Conservation (phyloP, 2,888 invertebrate species). For the Tipula helvola region DNA sequence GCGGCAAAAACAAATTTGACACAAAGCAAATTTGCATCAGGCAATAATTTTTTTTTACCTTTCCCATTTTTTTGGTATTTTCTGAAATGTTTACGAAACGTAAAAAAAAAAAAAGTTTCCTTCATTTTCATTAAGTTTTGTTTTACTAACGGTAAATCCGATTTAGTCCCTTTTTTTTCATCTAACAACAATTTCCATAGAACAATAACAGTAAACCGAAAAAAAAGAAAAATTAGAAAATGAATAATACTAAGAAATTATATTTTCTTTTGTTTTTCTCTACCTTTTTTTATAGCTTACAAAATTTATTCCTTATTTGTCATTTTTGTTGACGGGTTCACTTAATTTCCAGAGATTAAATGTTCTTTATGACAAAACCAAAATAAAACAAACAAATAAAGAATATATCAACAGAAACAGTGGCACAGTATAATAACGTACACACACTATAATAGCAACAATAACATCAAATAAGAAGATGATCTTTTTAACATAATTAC, state of each 20-base stretch:
- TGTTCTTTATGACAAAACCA: neutral
- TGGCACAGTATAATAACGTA: neutral
- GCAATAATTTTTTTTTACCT: neutral
- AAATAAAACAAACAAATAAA: neutral
- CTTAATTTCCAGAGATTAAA: constrained; percentile 6
- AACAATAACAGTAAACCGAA: neutral
- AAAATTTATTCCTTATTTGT: constrained; percentile 8
- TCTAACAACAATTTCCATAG: neutral
- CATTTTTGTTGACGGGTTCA: constrained; percentile 5
- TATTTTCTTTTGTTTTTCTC: neutral
- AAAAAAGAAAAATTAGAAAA: neutral
- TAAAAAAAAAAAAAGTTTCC: neutral
- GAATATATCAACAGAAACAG: neutral
- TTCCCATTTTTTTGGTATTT: neutral
- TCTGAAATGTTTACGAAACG: neutral
- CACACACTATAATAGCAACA: neutral
- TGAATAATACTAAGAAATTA: neutral
- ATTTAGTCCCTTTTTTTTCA: neutral
- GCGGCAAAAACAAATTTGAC: neutral
- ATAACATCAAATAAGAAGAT: neutral
- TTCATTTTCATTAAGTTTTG: neutral
- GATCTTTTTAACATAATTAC: constrained; percentile 4
- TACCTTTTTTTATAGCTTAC: neutral
- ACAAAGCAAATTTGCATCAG: neutral
- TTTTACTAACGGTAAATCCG: neutral